These are phyloP conservation scores for Tetramorium simillimum DNA, from an alignment of 1,140 invertebrate species.

Conservation along the genomic window DNA sequence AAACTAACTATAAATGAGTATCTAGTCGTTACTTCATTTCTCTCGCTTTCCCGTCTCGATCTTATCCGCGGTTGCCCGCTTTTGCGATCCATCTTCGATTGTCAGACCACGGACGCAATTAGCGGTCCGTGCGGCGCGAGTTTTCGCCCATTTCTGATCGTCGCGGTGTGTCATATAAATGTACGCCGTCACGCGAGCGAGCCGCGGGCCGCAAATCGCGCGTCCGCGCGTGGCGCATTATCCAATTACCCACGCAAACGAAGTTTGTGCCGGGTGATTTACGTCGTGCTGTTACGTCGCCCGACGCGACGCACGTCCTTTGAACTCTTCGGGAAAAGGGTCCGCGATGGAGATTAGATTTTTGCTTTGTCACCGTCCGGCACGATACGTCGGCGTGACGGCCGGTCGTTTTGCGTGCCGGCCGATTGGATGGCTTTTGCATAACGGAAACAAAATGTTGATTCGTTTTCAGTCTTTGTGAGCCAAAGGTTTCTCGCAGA, in stretches of 20 bases:
- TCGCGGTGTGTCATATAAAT: slow-evolving; percentile 53
- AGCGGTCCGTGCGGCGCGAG: neutral
- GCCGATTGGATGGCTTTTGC: neutral
- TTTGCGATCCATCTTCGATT: slow-evolving; percentile 26
- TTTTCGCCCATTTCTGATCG: slow-evolving; percentile 37
- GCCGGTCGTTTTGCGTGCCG: neutral
- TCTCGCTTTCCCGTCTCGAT: neutral
- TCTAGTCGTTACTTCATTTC: neutral
- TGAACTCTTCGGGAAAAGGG: slow-evolving; percentile 45
- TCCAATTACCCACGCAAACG: slow-evolving; percentile 56
- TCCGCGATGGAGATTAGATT: slow-evolving; percentile 59
- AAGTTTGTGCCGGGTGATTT: slow-evolving; percentile 54
- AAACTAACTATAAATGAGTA: neutral
- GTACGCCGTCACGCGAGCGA: slow-evolving; percentile 54
- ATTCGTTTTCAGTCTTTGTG: neutral
- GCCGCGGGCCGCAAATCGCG: slow-evolving; percentile 59
- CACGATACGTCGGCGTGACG: slow-evolving; percentile 26
- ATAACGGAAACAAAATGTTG: neutral
- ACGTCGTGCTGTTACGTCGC: slow-evolving; percentile 42
- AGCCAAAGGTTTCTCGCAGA: neutral
- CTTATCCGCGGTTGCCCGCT: neutral
- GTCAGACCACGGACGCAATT: slow-evolving; percentile 15
- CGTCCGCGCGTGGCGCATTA: slow-evolving; percentile 51
- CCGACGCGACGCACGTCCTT: slow-evolving; percentile 40
- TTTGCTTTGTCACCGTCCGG: slow-evolving; percentile 52